Base-by-base conservation (phyloP, 2,113 vertebrate genomes). In the Aythya baeri region DNA sequence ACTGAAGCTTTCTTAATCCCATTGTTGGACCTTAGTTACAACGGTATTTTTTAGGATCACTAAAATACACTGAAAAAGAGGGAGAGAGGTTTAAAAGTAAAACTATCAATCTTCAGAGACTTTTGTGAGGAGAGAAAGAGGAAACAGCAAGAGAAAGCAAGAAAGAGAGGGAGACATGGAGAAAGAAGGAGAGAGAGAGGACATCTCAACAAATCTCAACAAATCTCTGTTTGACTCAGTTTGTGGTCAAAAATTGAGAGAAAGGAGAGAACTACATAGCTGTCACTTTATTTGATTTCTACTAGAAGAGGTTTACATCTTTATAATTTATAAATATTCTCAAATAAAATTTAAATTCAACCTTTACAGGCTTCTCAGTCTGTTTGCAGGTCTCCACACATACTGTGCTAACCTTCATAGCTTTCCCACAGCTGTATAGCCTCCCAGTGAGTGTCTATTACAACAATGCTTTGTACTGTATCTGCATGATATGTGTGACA, bases 91-190 rank as follows among this genome's bases (percentile, higher is more conserved):
- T 62, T 11, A 78, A 44, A 74, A 85, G 23, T 11, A 63, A 78
- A 66, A 49, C 43, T 34, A 43, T 38, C 17, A n/a, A 26, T 27
- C 43, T 83, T 80, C 23, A 71, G 57, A 79, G 26, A 58, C 9
- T 11, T 63, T 36, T 63, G 25, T 44, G 8, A 14, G 2, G 6
- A 25, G 6, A 5, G 8, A 63, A 38, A 27, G 36, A 17, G 14
- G 3, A 43, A 75, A 14, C 38, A 3, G 1, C 2, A 23, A 4
- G 6, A 63, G 11, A 0, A 8, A 1, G 7, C 4, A 61, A 32
- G 6, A 83, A 20, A 71, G 25, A 31, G 11, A 61, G 8, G 79
- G 31, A 44, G 54, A 62, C 12, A 13, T 13, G 23, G 50, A 31
- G 6, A 86, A 22, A 66, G 25, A 31, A 63, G 61, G 3, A 34